Conservation (phyloP, 1,140 invertebrate species). For the Charaxes varanes region DNA sequence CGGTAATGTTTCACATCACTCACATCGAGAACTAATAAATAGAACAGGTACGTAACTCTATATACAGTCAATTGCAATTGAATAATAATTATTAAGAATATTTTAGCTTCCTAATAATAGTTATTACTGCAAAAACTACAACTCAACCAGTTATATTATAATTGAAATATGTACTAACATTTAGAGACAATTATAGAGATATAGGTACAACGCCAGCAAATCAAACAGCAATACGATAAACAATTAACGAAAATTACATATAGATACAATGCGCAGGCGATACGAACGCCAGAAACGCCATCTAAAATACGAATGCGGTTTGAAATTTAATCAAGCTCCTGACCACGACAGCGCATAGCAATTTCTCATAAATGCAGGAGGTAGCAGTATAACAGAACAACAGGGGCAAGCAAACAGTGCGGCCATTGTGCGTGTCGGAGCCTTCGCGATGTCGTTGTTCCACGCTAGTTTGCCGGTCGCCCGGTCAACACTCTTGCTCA, state of each 20-base stretch:
- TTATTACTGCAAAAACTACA: too few relatives aligned
- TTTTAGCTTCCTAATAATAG: too few relatives aligned
- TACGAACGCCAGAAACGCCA: slow-evolving; percentile 13
- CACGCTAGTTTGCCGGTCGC: slow-evolving; percentile 33
- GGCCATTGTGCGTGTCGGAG: slow-evolving; percentile 49
- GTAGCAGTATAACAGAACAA: slow-evolving; percentile 27
- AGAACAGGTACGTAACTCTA: too few relatives aligned
- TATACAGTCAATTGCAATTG: too few relatives aligned
- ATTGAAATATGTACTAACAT: too few relatives aligned
- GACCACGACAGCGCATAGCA: slow-evolving; percentile 38
- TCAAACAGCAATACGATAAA: too few relatives aligned
- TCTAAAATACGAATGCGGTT: slow-evolving; percentile 41
- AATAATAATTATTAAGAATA: too few relatives aligned
- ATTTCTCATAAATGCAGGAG: slow-evolving; percentile 33
- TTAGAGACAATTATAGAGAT: too few relatives aligned
- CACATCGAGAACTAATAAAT: too few relatives aligned
- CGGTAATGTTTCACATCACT: too few relatives aligned
- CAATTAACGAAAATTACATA: not conserved
- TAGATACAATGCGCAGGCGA: not conserved
- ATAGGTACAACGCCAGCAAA: too few relatives aligned
- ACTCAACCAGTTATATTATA: too few relatives aligned
- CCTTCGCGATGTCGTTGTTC: slow-evolving; percentile 35
- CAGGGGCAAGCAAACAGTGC: slow-evolving; percentile 41
- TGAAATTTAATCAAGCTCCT: slow-evolving; percentile 49
- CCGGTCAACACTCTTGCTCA: slow-evolving; percentile 42